These are phyloP conservation scores for Suncus etruscus DNA, from an alignment of 2,113 vertebrate genomes.

Conservation along the genomic window DNA sequence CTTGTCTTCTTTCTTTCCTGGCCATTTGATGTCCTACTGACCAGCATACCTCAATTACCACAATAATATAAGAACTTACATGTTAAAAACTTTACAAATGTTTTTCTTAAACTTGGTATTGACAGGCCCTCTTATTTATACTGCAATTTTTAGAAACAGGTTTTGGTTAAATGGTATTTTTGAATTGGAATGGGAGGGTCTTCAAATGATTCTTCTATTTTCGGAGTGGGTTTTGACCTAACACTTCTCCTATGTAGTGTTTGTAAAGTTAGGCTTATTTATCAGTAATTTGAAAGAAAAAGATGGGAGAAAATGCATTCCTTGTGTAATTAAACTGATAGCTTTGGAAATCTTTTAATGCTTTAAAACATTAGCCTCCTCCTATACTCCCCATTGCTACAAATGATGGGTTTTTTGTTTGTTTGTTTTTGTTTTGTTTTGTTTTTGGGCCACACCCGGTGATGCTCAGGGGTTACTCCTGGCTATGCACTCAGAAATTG, in stretches of 20 bases:
- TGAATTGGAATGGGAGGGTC: not conserved
- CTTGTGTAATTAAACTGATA: not conserved
- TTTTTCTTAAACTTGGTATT: not conserved
- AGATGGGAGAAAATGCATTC: not conserved
- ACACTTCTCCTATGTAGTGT: not conserved
- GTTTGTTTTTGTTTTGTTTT: too few relatives aligned
- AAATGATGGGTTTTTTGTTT: too few relatives aligned
- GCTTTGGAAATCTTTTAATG: not conserved
- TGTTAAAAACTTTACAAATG: not conserved
- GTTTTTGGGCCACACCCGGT: too few relatives aligned
- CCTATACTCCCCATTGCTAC: too few relatives aligned
- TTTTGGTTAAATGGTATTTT: not conserved
- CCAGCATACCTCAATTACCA: not conserved
- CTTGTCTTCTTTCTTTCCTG: not conserved
- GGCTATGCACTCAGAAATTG: too few relatives aligned
- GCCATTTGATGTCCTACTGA: not conserved
- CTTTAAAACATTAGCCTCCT: not conserved
- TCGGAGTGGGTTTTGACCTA: not conserved
- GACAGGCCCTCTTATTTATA: not conserved
- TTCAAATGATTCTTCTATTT: not conserved
- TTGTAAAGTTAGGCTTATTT: not conserved
- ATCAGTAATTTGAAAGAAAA: not conserved
- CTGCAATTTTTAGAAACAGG: not conserved
- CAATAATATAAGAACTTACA: not conserved
- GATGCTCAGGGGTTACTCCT: too few relatives aligned